Base-by-base conservation (phyloP, 2,888 invertebrate genomes). In the Cerastis rubricosa region DNA sequence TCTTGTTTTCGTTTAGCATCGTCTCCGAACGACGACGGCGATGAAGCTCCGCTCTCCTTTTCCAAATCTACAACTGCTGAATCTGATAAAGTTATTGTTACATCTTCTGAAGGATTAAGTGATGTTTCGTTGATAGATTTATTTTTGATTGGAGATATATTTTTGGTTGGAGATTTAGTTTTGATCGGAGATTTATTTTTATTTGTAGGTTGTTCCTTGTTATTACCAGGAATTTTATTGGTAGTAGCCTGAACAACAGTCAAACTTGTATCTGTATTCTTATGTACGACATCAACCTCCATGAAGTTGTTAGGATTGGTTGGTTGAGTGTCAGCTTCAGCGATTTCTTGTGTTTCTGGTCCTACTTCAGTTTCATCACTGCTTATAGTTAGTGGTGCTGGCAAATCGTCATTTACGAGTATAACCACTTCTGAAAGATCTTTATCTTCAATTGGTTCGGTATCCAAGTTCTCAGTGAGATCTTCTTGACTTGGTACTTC, bases 1-100 rank as follows among this genome's bases (percentile, higher is more conserved):
- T 97, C 97, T 87, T 94, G 92, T 76, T 97, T 95, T 84, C 96
- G 94, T 81, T 95, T 93, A 49, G 89, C 91, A 47, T 94, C 93
- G 59, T 94, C 93, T 88, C 94, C 93, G 25, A 91, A 93, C 0
- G 84, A 76, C 43, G 86, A 75, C 0, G 97, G 96, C 2, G 97
- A 97, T 19, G 93, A 95, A n/a, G 92, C 86, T 11, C 93, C 91
- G 71, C 80, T 89, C 11, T 85, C 84, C 8, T 90, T 90, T 45
- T 91, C 88, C 79, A 86, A 74, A 9, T 81, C 83, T 29, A 73
- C 74, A 61, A 84, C 80, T 25, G 80, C 73, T 19, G 88, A 82
- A 72, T 90, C 90, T 51, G 86, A 78, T 43, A 90, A 83, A 54
- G 90, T 87, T 74, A 87, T 80, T 73, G 90, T 91, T 43, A 82